Percentiles rank a stretch among this genome's conserved stretches.
phyloP scores from a whole-genome alignment of 2,113 vertebrate genomes.

The Varanus salvator region DNA sequence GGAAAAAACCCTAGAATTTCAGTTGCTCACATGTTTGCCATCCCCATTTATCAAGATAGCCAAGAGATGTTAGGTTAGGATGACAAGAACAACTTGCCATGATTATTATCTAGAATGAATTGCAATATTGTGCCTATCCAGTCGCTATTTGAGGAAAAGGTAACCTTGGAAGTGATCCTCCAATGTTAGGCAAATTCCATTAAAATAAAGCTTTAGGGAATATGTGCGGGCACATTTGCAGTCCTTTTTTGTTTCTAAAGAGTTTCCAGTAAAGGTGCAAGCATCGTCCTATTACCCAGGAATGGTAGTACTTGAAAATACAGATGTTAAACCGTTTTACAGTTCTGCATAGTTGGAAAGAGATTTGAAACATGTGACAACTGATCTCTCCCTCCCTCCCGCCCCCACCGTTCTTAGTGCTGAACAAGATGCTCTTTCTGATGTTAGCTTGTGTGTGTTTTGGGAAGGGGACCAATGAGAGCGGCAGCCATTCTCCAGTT shows the following conservation, averaged over 20 bases:
- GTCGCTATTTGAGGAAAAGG: neutral
- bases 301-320: no score
- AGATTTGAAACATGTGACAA: no score
- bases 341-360: neutral
- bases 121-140: no score
- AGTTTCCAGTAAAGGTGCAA: neutral
- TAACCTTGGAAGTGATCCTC: neutral
- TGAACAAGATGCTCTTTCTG: neutral
- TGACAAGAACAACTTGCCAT: no score
- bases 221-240: neutral
- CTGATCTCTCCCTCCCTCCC: neutral
- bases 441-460: neutral
- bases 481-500: neutral
- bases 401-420: neutral
- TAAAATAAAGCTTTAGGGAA: neutral
- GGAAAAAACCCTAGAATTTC: no score
- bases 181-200: neutral
- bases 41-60: no score
- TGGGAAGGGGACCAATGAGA: neutral
- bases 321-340: neutral
- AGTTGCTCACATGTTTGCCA: no score
- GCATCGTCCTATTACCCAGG: neutral
- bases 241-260: neutral
- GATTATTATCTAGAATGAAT: no score
- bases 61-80: no score